Percentiles rank a stretch among this genome's conserved stretches.
Conservation (phyloP, 2,888 invertebrate genomes). For the Mesoligia furuncula region DNA sequence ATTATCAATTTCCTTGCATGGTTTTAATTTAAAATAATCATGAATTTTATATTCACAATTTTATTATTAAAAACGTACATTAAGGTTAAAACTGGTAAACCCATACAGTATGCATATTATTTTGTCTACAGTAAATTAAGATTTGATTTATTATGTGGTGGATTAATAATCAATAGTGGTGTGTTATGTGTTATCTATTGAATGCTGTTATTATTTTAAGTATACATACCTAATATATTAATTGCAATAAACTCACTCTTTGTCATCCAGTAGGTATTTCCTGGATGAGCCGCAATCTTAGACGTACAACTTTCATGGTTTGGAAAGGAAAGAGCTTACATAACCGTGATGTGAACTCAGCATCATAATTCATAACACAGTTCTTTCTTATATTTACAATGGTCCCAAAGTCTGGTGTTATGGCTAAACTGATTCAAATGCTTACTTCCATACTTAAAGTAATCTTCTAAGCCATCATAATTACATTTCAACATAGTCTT, state of each 20-base stretch:
- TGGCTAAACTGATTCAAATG: conserved; percentile 96
- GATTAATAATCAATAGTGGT: neutral
- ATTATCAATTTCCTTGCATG: neutral
- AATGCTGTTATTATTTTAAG: neutral
- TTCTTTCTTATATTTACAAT: conserved; percentile 92
- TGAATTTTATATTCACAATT: neutral
- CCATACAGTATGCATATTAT: neutral
- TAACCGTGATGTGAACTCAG: conserved; percentile 93
- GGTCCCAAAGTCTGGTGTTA: conserved; percentile 95
- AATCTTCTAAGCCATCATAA: conserved; percentile 93
- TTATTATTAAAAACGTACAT: neutral
- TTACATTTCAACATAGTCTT: conserved; percentile 94
- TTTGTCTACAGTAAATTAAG: neutral
- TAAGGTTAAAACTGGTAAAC: too few relatives aligned
- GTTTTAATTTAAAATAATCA: neutral
- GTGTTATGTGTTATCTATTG: neutral
- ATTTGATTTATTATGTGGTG: neutral
- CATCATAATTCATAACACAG: conserved; percentile 88
- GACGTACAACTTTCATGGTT: conserved; percentile 96
- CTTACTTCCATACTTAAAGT: conserved; percentile 94
- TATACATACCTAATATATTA: too few relatives aligned
- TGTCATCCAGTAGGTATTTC: conserved; percentile 93
- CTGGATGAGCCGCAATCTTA: conserved; percentile 93
- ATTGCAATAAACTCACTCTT: conserved; percentile 90
- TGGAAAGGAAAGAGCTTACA: conserved; percentile 97